phyloP scores from a whole-genome alignment of 2,113 vertebrate genomes.

The Todiramphus chloris region DNA sequence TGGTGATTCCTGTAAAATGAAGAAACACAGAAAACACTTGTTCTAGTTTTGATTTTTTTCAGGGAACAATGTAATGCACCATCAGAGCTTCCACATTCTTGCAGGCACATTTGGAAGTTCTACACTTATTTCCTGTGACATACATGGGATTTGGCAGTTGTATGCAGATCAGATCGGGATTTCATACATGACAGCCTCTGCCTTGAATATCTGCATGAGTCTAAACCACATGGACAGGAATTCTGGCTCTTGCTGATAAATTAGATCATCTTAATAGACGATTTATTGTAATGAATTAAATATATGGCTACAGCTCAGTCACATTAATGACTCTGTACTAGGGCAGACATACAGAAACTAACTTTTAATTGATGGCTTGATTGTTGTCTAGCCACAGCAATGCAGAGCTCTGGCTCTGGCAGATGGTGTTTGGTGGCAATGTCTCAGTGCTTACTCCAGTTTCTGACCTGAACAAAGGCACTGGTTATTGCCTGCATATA shows the following conservation, averaged over 20 bases:
- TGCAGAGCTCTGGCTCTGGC: background rate
- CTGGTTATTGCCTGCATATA: fast-evolving
- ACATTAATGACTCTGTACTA: background rate
- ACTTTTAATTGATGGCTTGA: background rate
- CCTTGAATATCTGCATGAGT: background rate
- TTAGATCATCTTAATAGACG: background rate
- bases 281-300: background rate
- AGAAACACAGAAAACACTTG: background rate
- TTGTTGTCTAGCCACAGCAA: background rate
- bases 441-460: background rate
- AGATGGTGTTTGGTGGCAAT: background rate
- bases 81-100: background rate
- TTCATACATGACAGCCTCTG: background rate
- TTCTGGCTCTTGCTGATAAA: background rate
- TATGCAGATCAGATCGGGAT: background rate
- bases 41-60: background rate
- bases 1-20: background rate
- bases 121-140: background rate
- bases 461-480: background rate
- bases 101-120: background rate
- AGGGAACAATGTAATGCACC: background rate
- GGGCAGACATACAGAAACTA: background rate
- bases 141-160: background rate
- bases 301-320: background rate
- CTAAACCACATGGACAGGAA: background rate